Conservation (phyloP, 2,797 vertebrate species). For the Megalops cyprinoides region DNA sequence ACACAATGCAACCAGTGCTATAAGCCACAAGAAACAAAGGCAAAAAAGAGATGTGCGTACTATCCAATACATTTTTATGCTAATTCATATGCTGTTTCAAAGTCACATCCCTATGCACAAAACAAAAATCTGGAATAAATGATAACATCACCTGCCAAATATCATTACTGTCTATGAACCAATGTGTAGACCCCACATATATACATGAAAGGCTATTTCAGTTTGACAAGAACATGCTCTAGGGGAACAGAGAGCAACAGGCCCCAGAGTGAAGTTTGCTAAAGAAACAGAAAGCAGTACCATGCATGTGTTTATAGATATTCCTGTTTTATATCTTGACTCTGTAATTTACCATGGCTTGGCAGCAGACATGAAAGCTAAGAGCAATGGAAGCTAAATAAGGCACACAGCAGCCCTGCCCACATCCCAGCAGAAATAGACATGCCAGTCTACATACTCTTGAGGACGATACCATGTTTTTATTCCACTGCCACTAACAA, state of each 20-base stretch:
- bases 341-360: slow-evolving; percentile 14
- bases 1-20: no score
- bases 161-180: background rate
- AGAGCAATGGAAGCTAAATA: slow-evolving; percentile 13
- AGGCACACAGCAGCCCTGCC: background rate
- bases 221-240: background rate
- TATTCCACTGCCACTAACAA: background rate
- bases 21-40: no score
- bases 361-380: background rate
- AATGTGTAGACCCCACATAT: background rate
- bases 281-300: background rate
- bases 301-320: background rate
- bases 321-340: background rate
- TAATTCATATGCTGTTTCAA: no score
- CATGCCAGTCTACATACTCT: background rate
- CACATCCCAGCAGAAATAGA: slow-evolving; percentile 11
- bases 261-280: background rate
- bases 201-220: background rate
- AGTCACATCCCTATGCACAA: background rate
- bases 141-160: background rate
- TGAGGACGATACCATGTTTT: background rate
- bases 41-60: no score
- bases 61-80: no score
- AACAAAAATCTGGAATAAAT: background rate
- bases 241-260: no score